Percentiles rank a stretch among this genome's conserved stretches.
These are phyloP conservation scores for Terebella lapidaria DNA, from an alignment of 2,888 invertebrate species.

Conservation along the genomic window DNA sequence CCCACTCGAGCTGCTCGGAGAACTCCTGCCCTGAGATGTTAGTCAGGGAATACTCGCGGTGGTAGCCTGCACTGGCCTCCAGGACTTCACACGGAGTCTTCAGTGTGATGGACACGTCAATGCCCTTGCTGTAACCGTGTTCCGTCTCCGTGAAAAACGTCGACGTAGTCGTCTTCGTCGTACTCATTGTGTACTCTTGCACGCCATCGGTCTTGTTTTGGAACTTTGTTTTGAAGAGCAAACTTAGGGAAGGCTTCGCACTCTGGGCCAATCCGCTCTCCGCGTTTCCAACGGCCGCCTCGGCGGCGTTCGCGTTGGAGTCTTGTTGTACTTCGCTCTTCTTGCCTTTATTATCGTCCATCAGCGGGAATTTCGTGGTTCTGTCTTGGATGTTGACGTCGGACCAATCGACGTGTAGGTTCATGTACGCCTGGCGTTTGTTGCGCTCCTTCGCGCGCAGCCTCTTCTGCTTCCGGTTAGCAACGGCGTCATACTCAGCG, in stretches of 20 bases:
- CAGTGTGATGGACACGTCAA: constrained; percentile 47
- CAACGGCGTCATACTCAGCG: constrained; percentile 19
- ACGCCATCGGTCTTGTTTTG: constrained; percentile 25
- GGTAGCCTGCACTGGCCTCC: constrained; percentile 51
- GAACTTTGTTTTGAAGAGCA: constrained; percentile 31
- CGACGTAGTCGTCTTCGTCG: constrained; percentile 27
- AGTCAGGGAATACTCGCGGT: constrained; percentile 49
- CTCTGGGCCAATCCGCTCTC: constrained; percentile 4
- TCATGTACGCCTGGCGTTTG: constrained; percentile 14
- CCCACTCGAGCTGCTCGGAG: constrained; percentile 48
- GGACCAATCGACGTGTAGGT: constrained; percentile 22
- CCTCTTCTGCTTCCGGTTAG: constrained; percentile 14
- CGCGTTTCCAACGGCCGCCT: not conserved
- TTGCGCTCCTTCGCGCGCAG: constrained; percentile 12
- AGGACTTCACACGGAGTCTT: constrained; percentile 52
- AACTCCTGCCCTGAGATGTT: constrained; percentile 45
- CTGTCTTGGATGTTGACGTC: constrained; percentile 19
- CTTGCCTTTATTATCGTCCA: not conserved
- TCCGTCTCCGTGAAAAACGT: constrained; percentile 21
- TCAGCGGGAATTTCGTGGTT: constrained; percentile 7
- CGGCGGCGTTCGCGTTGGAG: constrained; percentile 9
- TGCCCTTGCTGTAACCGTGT: constrained; percentile 37
- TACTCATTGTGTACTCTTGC: constrained; percentile 30
- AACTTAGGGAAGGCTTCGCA: not conserved
- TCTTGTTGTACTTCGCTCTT: not conserved